Percentiles rank a stretch among this genome's conserved stretches.
phyloP scores from a whole-genome alignment of 2,113 vertebrate species.

The Hemiscyllium ocellatum region DNA sequence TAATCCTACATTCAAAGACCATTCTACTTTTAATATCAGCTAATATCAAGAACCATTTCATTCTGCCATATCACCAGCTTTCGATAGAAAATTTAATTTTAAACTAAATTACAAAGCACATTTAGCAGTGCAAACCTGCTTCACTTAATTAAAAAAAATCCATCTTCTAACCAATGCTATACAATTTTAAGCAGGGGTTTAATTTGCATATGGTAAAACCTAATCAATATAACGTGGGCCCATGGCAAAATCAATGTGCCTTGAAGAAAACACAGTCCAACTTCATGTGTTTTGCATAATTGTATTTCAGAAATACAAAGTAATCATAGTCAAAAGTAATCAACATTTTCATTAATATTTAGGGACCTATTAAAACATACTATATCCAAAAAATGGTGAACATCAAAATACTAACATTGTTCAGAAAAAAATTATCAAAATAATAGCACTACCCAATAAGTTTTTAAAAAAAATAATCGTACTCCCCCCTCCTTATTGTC shows the following conservation, averaged over 20 bases:
- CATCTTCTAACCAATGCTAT: neutral
- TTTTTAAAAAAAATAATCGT: neutral
- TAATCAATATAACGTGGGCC: neutral
- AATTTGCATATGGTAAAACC: neutral
- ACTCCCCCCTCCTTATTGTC: too few species aligned
- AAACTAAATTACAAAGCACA: neutral
- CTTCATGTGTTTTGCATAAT: neutral
- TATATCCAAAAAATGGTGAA: neutral
- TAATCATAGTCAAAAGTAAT: neutral
- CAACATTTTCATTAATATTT: neutral
- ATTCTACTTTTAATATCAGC: neutral
- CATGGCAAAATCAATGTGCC: neutral
- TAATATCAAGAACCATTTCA: neutral
- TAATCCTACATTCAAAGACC: neutral
- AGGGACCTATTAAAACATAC: neutral
- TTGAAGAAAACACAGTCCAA: neutral
- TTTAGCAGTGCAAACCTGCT: neutral
- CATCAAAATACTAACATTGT: neutral
- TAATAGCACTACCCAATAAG: neutral
- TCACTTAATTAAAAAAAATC: neutral
- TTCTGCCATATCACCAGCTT: neutral
- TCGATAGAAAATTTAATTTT: neutral
- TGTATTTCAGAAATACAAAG: neutral
- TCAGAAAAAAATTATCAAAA: neutral
- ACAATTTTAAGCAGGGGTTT: neutral